These are phyloP conservation scores for Chloebia gouldiae DNA, from an alignment of 2,113 vertebrate genomes.

Conservation along the genomic window DNA sequence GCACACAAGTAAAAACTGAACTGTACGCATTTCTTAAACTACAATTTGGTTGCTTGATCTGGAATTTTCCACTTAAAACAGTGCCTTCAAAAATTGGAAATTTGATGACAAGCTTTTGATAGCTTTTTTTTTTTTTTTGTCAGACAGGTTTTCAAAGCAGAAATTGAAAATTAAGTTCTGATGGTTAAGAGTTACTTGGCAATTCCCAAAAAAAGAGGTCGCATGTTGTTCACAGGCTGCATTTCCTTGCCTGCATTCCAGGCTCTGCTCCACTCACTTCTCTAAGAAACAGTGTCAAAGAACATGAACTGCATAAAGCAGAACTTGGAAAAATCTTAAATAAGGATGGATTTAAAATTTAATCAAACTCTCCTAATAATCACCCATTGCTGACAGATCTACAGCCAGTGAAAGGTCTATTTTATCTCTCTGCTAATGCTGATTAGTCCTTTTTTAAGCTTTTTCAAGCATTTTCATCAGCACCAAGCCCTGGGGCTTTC, in stretches of 20 bases:
- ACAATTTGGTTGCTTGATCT: not conserved
- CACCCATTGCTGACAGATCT: not conserved
- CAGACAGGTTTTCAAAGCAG: not conserved
- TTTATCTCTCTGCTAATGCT: slow-evolving; percentile 13
- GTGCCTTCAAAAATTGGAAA: not conserved
- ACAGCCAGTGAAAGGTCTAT: not conserved
- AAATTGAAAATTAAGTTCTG: not conserved
- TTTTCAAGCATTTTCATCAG: not conserved
- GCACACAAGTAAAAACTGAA: not conserved
- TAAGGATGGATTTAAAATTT: not conserved
- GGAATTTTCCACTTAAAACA: not conserved
- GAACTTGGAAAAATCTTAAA: not conserved
- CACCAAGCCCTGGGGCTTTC: not conserved
- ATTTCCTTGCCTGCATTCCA: not conserved
- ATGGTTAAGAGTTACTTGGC: not conserved
- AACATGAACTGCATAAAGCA: not conserved
- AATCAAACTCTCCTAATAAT: slow-evolving; percentile 26
- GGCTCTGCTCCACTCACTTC: not conserved
- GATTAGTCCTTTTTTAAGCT: not conserved
- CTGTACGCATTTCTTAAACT: not conserved
- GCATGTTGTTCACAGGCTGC: not conserved
- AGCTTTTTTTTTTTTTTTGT: not conserved
- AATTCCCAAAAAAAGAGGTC: not conserved
- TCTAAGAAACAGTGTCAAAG: not conserved
- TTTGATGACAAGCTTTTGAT: not conserved